Base-by-base conservation (phyloP, 2,113 vertebrate genomes). In the Opisthocomus hoazin region DNA sequence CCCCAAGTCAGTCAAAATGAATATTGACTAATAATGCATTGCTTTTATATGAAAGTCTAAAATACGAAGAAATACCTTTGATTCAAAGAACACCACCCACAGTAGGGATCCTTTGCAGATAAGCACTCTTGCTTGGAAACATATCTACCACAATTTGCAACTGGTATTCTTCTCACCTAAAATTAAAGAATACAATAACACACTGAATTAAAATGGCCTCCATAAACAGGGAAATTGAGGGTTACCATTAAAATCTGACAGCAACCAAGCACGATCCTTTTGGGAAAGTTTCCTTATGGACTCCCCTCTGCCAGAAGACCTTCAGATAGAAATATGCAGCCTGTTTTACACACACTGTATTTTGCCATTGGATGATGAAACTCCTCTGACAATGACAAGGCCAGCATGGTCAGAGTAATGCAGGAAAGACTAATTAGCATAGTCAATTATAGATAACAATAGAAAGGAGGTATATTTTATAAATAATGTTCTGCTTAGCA, bases 81-180 rank as follows among this genome's bases (percentile, higher is more conserved):
- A 9, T 51, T 81, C 13, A 64, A 95, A 93, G 96, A 94, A 85
- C 99, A 99, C 99, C 99, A 99, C 26, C 98, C 99, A 91, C 99
- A 99, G 96, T 98, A 86, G 29, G 99, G 99, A 97, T 99, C 99
- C 95, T 97, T 96, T 45, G 98, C 98, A 91, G 97, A 94, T 91
- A 99, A 98, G 92, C 99, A 99, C n/a, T 96, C 87, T 54, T 60
- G 76, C 84, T 98, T 89, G 23, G 96, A 98, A 75, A 48, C 63
- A 36, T 98, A 97, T 54, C 92, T 97, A 88, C 46, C 29, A 54
- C 99, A 99, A 41, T 98, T 97, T 60, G 98, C 98, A 80, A 99
- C 98, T 22, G 87, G 97, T 41, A 99, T 97, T 86, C 98, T 98
- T 91, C 89, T 98, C 70, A 99, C 97, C 99, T 99, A 97, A 95